Conservation (phyloP, 2,797 vertebrate species). For the Eulemur albifrons region DNA sequence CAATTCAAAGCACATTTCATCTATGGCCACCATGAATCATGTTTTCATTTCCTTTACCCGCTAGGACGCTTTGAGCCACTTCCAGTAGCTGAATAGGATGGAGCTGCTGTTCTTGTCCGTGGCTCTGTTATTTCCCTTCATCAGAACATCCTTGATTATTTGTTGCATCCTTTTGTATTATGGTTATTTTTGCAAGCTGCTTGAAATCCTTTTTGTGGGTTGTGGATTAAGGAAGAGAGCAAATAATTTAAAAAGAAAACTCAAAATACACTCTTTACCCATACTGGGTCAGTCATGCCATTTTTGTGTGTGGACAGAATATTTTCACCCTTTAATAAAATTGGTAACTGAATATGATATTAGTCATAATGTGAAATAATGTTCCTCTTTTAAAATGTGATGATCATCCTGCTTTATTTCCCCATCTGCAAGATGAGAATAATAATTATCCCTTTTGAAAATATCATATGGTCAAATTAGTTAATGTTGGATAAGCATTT, state of each 20-base stretch:
- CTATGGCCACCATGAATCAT: not conserved
- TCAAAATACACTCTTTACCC: not conserved
- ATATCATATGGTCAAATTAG: conserved; percentile 71
- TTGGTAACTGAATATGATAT: conserved; percentile 43
- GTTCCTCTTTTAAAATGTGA: conserved; percentile 63
- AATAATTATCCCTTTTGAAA: conserved; percentile 75
- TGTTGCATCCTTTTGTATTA: conserved; percentile 5
- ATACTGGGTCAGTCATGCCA: not conserved
- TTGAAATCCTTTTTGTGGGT: conserved; percentile 24
- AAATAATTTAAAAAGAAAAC: conserved; percentile 26
- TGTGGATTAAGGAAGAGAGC: conserved; percentile 2
- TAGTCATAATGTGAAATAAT: conserved; percentile 70
- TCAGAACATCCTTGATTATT: not conserved
- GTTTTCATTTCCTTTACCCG: not conserved
- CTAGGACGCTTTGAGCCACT: not conserved
- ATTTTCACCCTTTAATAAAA: conserved; percentile 59
- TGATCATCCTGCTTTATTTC: conserved; percentile 69
- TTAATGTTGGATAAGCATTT: conserved; percentile 68
- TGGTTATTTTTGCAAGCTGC: not conserved
- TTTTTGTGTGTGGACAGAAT: conserved; percentile 51
- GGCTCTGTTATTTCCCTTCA: not conserved
- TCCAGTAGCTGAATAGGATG: not conserved
- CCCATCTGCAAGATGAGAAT: conserved; percentile 72
- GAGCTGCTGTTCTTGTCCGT: not conserved
- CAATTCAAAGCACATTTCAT: not conserved